Evolutionary conservation across 2,888 invertebrate species (phyloP), one percentile per base, ranked within the genome.

Genomic region (Bombylius discolor): DNA sequence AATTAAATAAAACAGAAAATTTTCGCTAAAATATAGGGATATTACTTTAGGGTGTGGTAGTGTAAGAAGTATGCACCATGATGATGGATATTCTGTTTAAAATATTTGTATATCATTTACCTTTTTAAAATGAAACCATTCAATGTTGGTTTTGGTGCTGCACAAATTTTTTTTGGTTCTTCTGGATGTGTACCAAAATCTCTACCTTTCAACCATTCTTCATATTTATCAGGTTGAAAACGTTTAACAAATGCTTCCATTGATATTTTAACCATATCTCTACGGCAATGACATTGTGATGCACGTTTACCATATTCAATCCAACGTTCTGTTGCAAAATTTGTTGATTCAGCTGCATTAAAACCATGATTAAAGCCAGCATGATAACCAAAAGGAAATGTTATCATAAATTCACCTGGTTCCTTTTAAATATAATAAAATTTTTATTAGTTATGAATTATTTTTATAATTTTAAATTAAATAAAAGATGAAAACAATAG

Each of bases 381-480:
- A 73, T 99, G 99, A 70, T 99, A 99, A 0, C 97, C 98, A 71
- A 89, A 96, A 0, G 99, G 99, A 72, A 99, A 99, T 0, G 99
- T 99, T 49, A 99, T 95, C 88, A 99, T 99, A 60, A 99, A 94
- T 72, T 99, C 96, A 0, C 96, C 95, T 0, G 84, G 80, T 68
- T 91, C 89, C 23, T 23, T 23, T 1, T 23, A 3, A 23, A 23
- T 23, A 23, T 23, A 23, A 23, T 23, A 23, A 23, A 23, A 23
- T 23, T 23, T 23, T 23, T 23, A 23, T 23, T 23, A 23, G 23
- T 23, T 23, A 23, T 23, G 3, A 23, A 23, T 23, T 23, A 23
- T 23, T 23, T 23, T 23, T 23, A 23, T 23, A 23, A 23, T 3
- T 23, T 23, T 3, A 23, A 23, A 23, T 23, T 23, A 23, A 23